Base-by-base conservation (phyloP, 2,888 invertebrate genomes). In the Sinotaia quadrata region DNA sequence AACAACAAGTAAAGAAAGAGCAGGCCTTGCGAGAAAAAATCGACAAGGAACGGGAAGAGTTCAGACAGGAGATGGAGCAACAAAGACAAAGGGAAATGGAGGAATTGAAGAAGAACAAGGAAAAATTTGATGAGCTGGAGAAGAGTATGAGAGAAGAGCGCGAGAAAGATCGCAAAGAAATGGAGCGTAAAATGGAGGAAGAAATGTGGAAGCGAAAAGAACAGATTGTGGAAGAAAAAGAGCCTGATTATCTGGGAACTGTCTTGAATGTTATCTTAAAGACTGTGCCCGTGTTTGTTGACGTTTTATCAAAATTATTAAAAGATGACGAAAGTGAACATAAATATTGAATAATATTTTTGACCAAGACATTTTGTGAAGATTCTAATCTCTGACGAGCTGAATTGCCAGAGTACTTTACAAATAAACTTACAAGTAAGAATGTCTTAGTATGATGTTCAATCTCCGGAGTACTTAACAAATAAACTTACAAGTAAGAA, bases 1-100 rank as follows among this genome's bases (percentile, higher is more conserved):
- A 59, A 21, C 8, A 49, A 56, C 2, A 34, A 37, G n/a, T 61
- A 37, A 7, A 51, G 44, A 29, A 60, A 44, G 34, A 61, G 60
- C 24, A 41, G 21, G 15, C 61, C n/a, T 27, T 68, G 10, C 18
- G 18, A 31, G 31, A 21, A 18, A 27, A 21, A 18, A 27, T 8
- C 7, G 31, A 12, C 29, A 27, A 21, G 24, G 31, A 56, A 4
- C 18, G 31, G 56, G 18, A 21, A 31, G 18, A 21, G 24, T 18
- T 29, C 29, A 27, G 4, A 31, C 18, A 21, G 24, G 31, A 21
- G 24, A 27, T 8, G 56, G 18, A 21, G 24, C 7, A 21, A 18
- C 18, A 56, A 31, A 27, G 18, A 31, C 18, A 21, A 31, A 27
- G 18, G 24, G 31, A 21, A 18, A 27, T 29, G 56, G 31, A 56